phyloP scores from a whole-genome alignment of 2,797 vertebrate genomes.

The Dendrocincla fuliginosa region DNA sequence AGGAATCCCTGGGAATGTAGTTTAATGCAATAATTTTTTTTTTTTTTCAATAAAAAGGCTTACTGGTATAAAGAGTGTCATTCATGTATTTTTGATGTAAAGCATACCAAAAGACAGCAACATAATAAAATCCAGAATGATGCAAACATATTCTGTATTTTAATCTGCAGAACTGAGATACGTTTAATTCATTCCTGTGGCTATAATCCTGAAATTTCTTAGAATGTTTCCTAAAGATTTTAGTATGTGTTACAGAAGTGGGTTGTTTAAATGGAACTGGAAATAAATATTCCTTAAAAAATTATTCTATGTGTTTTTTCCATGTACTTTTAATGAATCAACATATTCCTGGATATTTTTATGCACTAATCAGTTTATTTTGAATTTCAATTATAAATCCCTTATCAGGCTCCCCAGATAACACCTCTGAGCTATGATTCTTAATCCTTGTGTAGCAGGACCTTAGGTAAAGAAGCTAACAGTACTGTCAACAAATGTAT shows the following conservation, averaged over 20 bases:
- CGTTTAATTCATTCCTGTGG: conserved; percentile 71
- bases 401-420: neutral
- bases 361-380: neutral
- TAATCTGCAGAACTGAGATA: conserved; percentile 71
- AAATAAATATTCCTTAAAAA: conserved; percentile 77
- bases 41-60: conserved; percentile 77
- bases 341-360: neutral
- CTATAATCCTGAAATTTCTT: conserved; percentile 74
- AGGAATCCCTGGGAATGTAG: conserved; percentile 78
- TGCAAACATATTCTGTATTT: conserved; percentile 72
- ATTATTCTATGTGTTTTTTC: conserved; percentile 51
- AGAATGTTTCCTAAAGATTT: conserved; percentile 75
- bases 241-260: conserved; percentile 68
- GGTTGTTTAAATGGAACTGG: conserved; percentile 72
- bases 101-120: conserved; percentile 63
- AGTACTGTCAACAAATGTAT: neutral
- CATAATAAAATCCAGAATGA: conserved; percentile 59
- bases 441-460: neutral
- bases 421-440: neutral
- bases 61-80: conserved; percentile 68
- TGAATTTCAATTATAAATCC: neutral
- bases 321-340: neutral
- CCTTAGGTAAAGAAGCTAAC: neutral
- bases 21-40: conserved; percentile 84
- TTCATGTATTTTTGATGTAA: conserved; percentile 73